Evolutionary conservation across 1,140 invertebrate genomes (phyloP).

Genomic region (Drosophila lini): DNA sequence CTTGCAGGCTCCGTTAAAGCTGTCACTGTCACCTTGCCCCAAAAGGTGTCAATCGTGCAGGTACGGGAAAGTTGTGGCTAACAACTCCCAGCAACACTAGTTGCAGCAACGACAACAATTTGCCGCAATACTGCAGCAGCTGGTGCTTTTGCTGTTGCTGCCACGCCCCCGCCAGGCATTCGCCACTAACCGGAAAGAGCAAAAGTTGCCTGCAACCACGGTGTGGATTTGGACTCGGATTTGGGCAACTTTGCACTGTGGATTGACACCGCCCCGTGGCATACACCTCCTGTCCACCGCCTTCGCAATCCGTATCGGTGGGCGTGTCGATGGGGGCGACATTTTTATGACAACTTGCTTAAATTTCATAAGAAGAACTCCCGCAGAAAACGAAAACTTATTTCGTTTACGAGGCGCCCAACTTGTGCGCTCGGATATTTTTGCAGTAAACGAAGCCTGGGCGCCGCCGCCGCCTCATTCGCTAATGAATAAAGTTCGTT

Average conservation of each 20-base stretch:
- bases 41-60: constrained; percentile 75
- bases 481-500: constrained; percentile 77
- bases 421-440: constrained; percentile 44
- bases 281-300: not conserved
- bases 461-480: constrained; percentile 20
- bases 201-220: constrained; percentile 72
- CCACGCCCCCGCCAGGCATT: constrained; percentile 23
- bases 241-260: constrained; percentile 60
- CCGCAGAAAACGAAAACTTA: constrained; percentile 64
- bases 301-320: not conserved
- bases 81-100: constrained; percentile 29
- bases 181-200: constrained; percentile 68
- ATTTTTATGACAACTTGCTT: constrained; percentile 83
- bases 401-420: constrained; percentile 57
- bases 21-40: constrained; percentile 56
- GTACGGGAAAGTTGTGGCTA: constrained; percentile 69
- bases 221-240: constrained; percentile 56
- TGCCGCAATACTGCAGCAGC: constrained; percentile 51
- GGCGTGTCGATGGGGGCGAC: constrained; percentile 58
- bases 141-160: constrained; percentile 7
- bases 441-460: constrained; percentile 8
- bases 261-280: constrained; percentile 47
- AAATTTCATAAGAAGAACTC: constrained; percentile 72
- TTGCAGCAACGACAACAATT: constrained; percentile 32
- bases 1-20: constrained; percentile 57